These are phyloP conservation scores for Podotricha telesiphe DNA, from an alignment of 2,888 invertebrate species.

Conservation along the genomic window DNA sequence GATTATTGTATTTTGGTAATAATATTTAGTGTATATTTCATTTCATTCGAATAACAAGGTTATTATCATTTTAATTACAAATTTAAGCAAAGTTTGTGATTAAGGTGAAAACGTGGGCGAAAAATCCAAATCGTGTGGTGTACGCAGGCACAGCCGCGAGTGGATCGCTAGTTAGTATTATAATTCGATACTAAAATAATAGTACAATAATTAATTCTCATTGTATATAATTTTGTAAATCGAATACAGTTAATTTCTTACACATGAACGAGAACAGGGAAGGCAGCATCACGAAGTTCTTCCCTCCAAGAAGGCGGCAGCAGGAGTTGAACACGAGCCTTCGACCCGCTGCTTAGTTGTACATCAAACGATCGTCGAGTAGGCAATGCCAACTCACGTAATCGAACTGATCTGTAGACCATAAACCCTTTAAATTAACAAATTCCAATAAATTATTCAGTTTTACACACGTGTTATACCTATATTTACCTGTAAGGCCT, in stretches of 20 bases:
- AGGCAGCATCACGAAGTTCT: conserved; percentile 92
- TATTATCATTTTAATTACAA: too few relatives aligned
- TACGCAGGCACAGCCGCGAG: too few relatives aligned
- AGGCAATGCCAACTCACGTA: conserved; percentile 92
- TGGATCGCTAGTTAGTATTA: too few relatives aligned
- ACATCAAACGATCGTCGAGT: conserved; percentile 92
- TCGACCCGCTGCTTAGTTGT: conserved; percentile 91
- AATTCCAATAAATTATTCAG: not conserved
- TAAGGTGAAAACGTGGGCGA: too few relatives aligned
- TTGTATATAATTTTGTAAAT: not conserved
- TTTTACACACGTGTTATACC: not conserved
- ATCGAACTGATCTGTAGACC: conserved; percentile 82
- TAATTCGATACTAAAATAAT: too few relatives aligned
- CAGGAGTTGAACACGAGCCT: conserved; percentile 93
- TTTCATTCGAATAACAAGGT: too few relatives aligned
- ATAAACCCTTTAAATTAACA: conserved; percentile 31
- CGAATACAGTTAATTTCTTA: conserved; percentile 65
- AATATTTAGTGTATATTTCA: too few relatives aligned
- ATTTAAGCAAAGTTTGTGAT: too few relatives aligned
- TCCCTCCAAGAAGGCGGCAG: conserved; percentile 95
- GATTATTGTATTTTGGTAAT: too few relatives aligned
- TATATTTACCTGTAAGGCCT: conserved; percentile 83
- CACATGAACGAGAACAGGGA: conserved; percentile 95
- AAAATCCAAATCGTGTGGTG: too few relatives aligned
- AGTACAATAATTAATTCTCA: too few relatives aligned